phyloP scores from a whole-genome alignment of 1,140 invertebrate species.

The Pseudobourletiella spinata region DNA sequence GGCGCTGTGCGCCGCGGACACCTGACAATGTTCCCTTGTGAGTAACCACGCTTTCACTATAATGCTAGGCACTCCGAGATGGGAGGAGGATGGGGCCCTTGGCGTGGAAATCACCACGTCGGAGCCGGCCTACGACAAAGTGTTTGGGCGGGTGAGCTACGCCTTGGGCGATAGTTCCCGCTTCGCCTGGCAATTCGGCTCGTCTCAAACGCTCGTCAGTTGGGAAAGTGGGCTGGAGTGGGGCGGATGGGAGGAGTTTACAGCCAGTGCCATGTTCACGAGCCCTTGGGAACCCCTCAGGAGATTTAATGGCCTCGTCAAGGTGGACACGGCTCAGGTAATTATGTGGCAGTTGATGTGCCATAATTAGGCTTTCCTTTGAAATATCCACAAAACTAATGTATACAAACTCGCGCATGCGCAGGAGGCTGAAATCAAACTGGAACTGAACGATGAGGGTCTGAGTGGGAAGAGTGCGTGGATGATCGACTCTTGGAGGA shows the following conservation, averaged over 20 bases:
- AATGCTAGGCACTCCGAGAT: constrained; percentile 34
- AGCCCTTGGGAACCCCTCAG: constrained; percentile 33
- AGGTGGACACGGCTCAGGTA: constrained; percentile 35
- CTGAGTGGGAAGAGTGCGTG: constrained; percentile 26
- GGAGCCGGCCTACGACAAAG: constrained; percentile 33
- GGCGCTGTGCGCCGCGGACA: too few relatives aligned
- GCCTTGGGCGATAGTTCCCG: constrained; percentile 27
- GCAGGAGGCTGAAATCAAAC: constrained; percentile 19
- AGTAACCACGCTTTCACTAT: too few relatives aligned
- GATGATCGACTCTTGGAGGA: constrained; percentile 16
- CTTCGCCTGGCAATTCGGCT: constrained; percentile 32
- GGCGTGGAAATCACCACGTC: constrained; percentile 34
- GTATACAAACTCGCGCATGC: too few relatives aligned
- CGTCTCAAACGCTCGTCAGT: constrained; percentile 31
- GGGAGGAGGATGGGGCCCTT: constrained; percentile 33
- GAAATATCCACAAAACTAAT: too few relatives aligned
- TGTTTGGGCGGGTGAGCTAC: constrained; percentile 36
- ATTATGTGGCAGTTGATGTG: too few relatives aligned
- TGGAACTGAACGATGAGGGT: constrained; percentile 31
- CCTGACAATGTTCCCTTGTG: too few relatives aligned
- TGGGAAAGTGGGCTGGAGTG: constrained; percentile 29
- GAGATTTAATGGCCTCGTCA: constrained; percentile 29
- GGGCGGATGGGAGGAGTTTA: constrained; percentile 33
- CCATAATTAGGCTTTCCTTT: too few relatives aligned
- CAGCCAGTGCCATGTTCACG: constrained; percentile 21